Evolutionary conservation across 2,113 vertebrate species (phyloP).

Genomic region (Oreochromis aureus): DNA sequence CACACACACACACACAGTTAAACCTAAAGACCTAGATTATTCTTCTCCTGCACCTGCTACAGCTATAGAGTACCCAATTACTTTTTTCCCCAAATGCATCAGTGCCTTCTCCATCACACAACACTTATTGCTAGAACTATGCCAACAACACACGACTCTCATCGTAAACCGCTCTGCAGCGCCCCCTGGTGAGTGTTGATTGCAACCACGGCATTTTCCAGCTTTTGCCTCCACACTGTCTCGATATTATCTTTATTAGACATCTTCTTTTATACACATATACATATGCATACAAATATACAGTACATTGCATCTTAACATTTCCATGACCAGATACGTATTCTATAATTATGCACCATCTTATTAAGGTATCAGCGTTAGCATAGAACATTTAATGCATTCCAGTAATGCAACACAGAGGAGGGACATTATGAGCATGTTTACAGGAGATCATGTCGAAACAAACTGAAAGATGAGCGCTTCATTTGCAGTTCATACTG

Average conservation of each 20-base stretch:
- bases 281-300: slow-evolving; percentile 61
- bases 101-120: not conserved
- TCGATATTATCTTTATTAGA: slow-evolving; percentile 46
- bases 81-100: not conserved
- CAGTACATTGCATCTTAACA: slow-evolving; percentile 25
- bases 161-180: not conserved
- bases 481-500: not conserved
- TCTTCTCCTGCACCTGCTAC: slow-evolving; percentile 9
- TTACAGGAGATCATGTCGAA: not conserved
- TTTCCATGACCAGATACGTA: slow-evolving; percentile 38
- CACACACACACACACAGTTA: not conserved
- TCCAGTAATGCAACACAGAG: slow-evolving; percentile 33
- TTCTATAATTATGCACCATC: slow-evolving; percentile 3
- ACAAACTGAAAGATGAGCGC: not conserved
- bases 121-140: not conserved
- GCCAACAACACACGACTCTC: not conserved
- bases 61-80: not conserved
- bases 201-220: not conserved
- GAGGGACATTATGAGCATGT: slow-evolving; percentile 9
- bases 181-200: slow-evolving; percentile 24
- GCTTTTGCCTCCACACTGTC: not conserved
- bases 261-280: slow-evolving; percentile 39
- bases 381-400: slow-evolving; percentile 43
- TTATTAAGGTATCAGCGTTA: slow-evolving; percentile 15
- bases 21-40: not conserved